Evolutionary conservation across 2,113 vertebrate species (phyloP).

Genomic region (Phocoena sinus): DNA sequence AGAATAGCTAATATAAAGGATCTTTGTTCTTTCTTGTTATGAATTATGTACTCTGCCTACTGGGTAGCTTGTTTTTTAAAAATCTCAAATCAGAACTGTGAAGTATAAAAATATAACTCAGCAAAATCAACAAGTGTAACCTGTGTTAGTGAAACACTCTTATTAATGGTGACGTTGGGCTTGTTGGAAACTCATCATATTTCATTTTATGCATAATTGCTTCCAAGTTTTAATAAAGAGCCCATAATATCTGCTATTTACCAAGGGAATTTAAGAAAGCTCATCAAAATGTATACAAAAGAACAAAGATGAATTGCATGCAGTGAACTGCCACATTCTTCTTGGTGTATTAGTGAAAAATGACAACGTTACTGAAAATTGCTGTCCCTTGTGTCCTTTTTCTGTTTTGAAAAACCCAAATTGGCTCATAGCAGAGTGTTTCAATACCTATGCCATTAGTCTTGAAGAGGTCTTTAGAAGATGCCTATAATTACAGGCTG

Average conservation of each 20-base stretch:
- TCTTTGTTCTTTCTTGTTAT: background rate
- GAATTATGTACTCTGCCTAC: background rate
- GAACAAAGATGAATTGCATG: slow-evolving; percentile 11
- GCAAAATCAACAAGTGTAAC: slow-evolving; percentile 12
- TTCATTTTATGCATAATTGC: slow-evolving; percentile 65
- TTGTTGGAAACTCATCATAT: slow-evolving; percentile 32
- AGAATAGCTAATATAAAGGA: background rate
- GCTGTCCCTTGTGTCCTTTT: slow-evolving; percentile 15
- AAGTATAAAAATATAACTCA: background rate
- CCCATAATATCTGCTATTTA: slow-evolving; percentile 33
- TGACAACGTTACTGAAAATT: slow-evolving; percentile 37
- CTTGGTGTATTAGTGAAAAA: slow-evolving; percentile 51
- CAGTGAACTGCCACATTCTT: slow-evolving; percentile 29
- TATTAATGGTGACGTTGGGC: background rate
- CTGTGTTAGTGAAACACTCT: background rate
- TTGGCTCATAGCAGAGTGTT: slow-evolving; percentile 32
- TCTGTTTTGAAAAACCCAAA: slow-evolving; percentile 42
- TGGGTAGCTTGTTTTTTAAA: background rate
- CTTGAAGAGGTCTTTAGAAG: slow-evolving; percentile 21
- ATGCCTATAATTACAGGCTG: background rate
- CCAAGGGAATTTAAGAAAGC: slow-evolving; percentile 40
- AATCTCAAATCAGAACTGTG: background rate
- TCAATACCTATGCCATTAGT: slow-evolving; percentile 19
- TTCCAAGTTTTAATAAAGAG: slow-evolving; percentile 59
- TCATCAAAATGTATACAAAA: slow-evolving; percentile 57